phyloP scores from a whole-genome alignment of 2,888 invertebrate species.

The Lamproptera curius region DNA sequence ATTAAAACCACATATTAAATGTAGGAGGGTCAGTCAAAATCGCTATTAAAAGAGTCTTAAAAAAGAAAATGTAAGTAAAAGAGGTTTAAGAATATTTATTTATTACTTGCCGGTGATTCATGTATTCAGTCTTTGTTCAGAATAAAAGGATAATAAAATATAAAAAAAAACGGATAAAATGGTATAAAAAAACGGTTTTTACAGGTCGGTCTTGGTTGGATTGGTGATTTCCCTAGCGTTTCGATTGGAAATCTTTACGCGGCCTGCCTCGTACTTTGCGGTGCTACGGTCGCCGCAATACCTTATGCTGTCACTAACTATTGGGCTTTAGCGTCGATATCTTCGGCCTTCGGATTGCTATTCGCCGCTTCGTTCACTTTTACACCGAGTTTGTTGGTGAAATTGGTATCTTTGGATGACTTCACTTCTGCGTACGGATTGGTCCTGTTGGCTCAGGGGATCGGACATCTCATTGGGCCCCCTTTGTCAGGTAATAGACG shows the following conservation, averaged over 20 bases:
- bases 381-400: slow-evolving; percentile 92
- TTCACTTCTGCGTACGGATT: slow-evolving; percentile 96
- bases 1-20: no score
- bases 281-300: slow-evolving; percentile 79
- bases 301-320: slow-evolving; percentile 73
- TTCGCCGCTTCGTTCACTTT: slow-evolving; percentile 95
- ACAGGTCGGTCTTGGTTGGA: slow-evolving; percentile 89
- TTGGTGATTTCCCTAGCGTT: slow-evolving; percentile 91
- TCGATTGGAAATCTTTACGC: slow-evolving; percentile 91
- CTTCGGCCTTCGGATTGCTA: slow-evolving; percentile 89
- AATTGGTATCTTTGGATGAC: slow-evolving; percentile 91
- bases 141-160: no score
- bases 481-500: slow-evolving; percentile 88
- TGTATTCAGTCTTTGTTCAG: no score
- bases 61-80: no score
- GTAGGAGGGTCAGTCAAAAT: no score
- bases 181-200: no score
- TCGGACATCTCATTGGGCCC: slow-evolving; percentile 95
- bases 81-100: no score
- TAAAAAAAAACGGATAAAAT: no score
- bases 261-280: slow-evolving; percentile 84
- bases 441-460: slow-evolving; percentile 92
- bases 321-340: slow-evolving; percentile 65
- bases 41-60: no score
- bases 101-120: no score